Percentiles rank a stretch among this genome's conserved stretches.
phyloP scores from a whole-genome alignment of 2,888 invertebrate species.

The Dicyrtoma fusca region DNA sequence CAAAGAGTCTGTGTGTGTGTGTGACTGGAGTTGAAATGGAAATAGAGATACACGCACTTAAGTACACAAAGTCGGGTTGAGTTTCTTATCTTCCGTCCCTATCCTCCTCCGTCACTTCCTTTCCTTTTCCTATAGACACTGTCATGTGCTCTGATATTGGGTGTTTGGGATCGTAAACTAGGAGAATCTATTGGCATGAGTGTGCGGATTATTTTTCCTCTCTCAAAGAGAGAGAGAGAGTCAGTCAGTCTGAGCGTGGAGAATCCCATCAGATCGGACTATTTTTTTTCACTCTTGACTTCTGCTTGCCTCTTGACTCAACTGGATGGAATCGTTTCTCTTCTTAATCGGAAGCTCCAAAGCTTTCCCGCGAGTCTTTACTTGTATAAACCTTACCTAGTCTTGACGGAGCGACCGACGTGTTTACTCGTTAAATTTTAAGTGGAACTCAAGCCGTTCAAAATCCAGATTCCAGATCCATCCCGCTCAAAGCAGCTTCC shows the following conservation, averaged over 20 bases:
- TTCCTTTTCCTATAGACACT: not conserved
- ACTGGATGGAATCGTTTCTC: too few relatives aligned
- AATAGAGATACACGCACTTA: too few relatives aligned
- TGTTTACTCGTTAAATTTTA: constrained; percentile 36
- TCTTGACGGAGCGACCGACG: constrained; percentile 16
- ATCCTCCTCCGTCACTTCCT: not conserved
- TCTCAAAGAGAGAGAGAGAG: not conserved
- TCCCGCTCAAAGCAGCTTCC: constrained; percentile 13
- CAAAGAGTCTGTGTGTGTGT: too few relatives aligned
- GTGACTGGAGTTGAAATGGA: too few relatives aligned
- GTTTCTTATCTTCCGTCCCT: not conserved
- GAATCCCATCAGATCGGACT: not conserved
- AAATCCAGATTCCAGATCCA: too few relatives aligned
- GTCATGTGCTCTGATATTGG: too few relatives aligned
- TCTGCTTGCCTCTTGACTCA: constrained; percentile 4
- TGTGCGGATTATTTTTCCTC: constrained; percentile 25
- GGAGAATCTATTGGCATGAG: not conserved
- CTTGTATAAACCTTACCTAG: not conserved
- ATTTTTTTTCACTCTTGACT: constrained; percentile 1
- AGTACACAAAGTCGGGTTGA: too few relatives aligned
- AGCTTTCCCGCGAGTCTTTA: constrained; percentile 1
- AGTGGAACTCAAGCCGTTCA: constrained; percentile 19
- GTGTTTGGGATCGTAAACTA: constrained; percentile 10
- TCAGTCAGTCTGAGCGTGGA: too few relatives aligned
- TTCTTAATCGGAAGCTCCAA: too few relatives aligned